Conservation (phyloP, 2,113 vertebrate genomes). For the Nycticryphes semicollaris region DNA sequence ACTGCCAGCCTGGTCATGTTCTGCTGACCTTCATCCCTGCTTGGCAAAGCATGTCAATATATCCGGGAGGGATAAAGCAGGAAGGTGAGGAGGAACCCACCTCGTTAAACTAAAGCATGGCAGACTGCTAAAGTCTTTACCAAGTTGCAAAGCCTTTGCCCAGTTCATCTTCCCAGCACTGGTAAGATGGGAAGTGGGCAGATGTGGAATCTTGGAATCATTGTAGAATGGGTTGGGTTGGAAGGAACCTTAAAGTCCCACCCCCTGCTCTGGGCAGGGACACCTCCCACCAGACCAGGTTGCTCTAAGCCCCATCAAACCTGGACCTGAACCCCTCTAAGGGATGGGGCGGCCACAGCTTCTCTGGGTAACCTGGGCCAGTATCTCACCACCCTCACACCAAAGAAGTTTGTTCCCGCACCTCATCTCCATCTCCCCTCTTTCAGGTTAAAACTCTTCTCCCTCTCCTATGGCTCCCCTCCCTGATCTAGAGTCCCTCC, state of each 20-base stretch:
- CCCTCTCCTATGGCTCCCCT: background rate
- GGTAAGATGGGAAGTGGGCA: background rate
- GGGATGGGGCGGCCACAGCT: background rate
- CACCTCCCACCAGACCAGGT: background rate
- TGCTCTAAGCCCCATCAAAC: background rate
- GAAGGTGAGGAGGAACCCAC: background rate
- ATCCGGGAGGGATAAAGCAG: background rate
- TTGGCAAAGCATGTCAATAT: accelerated
- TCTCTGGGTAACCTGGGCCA: background rate
- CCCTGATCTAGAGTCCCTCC: background rate
- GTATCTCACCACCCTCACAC: background rate
- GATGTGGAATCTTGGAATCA: background rate
- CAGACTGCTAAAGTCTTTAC: background rate
- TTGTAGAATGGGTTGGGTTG: background rate
- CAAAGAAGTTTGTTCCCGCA: background rate
- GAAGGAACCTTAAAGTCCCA: background rate
- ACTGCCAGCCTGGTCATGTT: background rate
- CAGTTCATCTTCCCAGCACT: background rate
- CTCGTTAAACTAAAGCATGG: background rate
- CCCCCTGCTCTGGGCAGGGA: background rate
- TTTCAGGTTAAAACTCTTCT: background rate
- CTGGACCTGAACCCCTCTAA: background rate
- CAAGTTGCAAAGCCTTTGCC: background rate
- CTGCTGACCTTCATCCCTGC: background rate
- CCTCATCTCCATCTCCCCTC: background rate